phyloP scores from a whole-genome alignment of 1,140 invertebrate genomes.

The Polyergus mexicanus region DNA sequence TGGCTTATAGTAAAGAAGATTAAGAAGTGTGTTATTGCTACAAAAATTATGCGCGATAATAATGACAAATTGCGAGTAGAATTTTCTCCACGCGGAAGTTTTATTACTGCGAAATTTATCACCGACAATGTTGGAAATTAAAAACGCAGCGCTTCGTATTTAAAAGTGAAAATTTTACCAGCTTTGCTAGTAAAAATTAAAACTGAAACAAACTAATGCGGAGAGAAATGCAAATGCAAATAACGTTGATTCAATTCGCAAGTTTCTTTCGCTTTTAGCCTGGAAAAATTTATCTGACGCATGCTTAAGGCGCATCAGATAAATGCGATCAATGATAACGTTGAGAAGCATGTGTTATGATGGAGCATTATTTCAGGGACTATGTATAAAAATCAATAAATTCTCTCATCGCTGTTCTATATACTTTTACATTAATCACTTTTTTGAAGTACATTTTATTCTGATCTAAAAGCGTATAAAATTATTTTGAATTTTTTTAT shows the following conservation, averaged over 20 bases:
- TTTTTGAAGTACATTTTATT: neutral
- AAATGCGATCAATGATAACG: conserved; percentile 16
- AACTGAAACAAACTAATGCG: conserved; percentile 52
- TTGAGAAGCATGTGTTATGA: neutral
- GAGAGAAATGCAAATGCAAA: conserved; percentile 54
- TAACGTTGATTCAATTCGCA: conserved; percentile 34
- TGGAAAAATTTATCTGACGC: conserved; percentile 39
- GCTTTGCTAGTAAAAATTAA: conserved; percentile 41
- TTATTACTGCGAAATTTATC: conserved; percentile 47
- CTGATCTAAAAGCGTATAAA: neutral
- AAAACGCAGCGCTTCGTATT: conserved; percentile 36
- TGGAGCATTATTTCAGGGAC: conserved; percentile 31
- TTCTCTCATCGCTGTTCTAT: neutral
- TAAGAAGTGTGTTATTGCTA: conserved; percentile 39
- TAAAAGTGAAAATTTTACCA: conserved; percentile 49
- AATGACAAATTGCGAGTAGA: conserved; percentile 42
- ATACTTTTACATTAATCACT: neutral
- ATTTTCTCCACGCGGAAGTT: conserved; percentile 31
- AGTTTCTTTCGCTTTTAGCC: conserved; percentile 23
- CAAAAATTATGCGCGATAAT: conserved; percentile 40
- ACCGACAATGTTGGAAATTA: conserved; percentile 39
- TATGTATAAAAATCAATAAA: neutral
- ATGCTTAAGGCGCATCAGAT: conserved; percentile 40
- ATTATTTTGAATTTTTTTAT: neutral
- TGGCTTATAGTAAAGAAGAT: conserved; percentile 40